Base-by-base conservation (phyloP, 2,888 invertebrate species). In the Orthosia gracilis region DNA sequence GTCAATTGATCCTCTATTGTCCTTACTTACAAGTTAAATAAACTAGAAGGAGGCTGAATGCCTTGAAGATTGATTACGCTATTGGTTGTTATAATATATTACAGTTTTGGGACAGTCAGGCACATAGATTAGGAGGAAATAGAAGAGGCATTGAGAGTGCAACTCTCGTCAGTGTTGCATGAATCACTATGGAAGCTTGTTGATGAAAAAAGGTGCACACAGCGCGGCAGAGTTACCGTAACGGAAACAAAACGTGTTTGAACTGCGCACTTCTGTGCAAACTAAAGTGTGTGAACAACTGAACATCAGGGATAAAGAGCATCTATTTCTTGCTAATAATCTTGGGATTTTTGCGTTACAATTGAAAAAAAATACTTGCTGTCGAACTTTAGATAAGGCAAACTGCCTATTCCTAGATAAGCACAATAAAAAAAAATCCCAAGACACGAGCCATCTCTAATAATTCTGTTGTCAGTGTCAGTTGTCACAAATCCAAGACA, bases 31-130 rank as follows among this genome's bases (percentile, higher is more conserved):
- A 87, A 88, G 83, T 87, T 85, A 79, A 86, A 85, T 87, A 86
- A 89, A 87, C 87, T 88, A 85, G 85, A 77, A 80, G 82, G 79
- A 75, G 69, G 57, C 73, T 73, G 78, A 76, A 73, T 76, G 67
- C 65, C 84, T 82, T 67, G 76, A 87, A 89, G 90, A 91, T 90
- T 89, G 89, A 90, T 90, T 89, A 87, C 76, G 73, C 85, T 87
- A 88, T 88, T 88, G 86, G 80, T 83, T 87, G 85, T 85, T 85
- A 88, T 88, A 89, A 88, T 90, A 88, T 89, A 91, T 89, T 86
- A 89, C 84, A 86, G 84, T 92, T 89, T 87, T 86, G 85, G 86
- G 85, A 87, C 83, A 80, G 65, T 80, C 84, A 45, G 40, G 47
- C 55, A 64, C 82, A 49, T 9, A 23, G 87, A 86, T 13, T n/a